Percentiles rank a stretch among this genome's conserved stretches.
These are phyloP conservation scores for Rhabdornis inornatus DNA, from an alignment of 2,113 vertebrate species.

Conservation along the genomic window DNA sequence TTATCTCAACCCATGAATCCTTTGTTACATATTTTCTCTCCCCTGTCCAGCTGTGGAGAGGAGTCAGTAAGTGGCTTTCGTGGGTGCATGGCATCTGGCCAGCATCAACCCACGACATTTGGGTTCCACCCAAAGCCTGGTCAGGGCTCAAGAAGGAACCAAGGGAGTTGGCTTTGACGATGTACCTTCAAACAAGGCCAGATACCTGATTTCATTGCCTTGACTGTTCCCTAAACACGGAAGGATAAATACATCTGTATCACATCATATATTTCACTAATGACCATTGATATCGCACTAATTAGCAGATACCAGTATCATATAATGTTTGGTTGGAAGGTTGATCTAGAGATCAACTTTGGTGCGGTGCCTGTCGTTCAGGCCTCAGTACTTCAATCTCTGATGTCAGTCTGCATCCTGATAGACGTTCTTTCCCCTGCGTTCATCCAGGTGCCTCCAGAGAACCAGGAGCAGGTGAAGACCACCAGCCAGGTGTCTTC, in stretches of 20 bases:
- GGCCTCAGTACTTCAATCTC: background rate
- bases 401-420: accelerated
- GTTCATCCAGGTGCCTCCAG: background rate
- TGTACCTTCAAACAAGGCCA: background rate
- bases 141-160: background rate
- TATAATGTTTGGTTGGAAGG: background rate
- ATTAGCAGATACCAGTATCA: background rate
- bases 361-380: background rate
- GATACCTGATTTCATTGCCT: background rate
- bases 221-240: background rate
- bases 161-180: background rate
- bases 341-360: background rate
- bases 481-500: background rate
- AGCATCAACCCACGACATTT: background rate
- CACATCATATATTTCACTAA: background rate
- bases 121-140: background rate
- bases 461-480: background rate
- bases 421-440: background rate
- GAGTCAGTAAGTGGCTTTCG: background rate
- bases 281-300: background rate
- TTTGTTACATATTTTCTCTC: background rate
- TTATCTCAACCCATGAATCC: background rate
- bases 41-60: no score
- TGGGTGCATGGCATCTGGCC: background rate
- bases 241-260: background rate